Conservation (phyloP, 2,797 vertebrate genomes). For the Amblyopsis hoosieri region DNA sequence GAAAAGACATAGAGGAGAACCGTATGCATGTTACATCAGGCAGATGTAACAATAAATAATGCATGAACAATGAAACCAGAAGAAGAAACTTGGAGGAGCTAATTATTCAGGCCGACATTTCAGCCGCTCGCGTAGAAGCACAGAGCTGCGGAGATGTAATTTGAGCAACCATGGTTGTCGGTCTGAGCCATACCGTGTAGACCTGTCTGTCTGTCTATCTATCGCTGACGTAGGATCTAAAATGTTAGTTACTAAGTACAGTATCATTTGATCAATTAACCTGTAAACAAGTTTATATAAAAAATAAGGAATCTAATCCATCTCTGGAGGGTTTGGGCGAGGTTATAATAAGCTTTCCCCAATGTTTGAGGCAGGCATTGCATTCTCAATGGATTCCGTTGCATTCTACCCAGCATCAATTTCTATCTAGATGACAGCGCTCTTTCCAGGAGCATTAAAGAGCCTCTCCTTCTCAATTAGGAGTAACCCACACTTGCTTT, state of each 20-base stretch:
- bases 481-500: conserved; percentile 43
- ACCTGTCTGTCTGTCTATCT: background rate
- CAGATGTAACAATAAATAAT: conserved; percentile 79
- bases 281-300: background rate
- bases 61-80: conserved; percentile 71
- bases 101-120: conserved; percentile 77
- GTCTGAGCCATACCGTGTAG: conserved; percentile 5
- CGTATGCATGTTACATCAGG: conserved; percentile 56
- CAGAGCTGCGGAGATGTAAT: conserved; percentile 44
- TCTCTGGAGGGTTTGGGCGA: background rate
- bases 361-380: conserved; percentile 21
- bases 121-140: conserved; percentile 55
- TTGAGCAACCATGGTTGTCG: conserved; percentile 24
- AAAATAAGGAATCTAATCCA: background rate
- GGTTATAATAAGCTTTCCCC: conserved; percentile 20
- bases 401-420: conserved; percentile 32
- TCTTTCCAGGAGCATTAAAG: conserved; percentile 40
- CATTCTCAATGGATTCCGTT: conserved; percentile 13
- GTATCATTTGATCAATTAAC: background rate
- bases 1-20: conserved; percentile 43
- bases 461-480: conserved; percentile 62
- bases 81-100: conserved; percentile 69
- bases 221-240: background rate
- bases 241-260: background rate
- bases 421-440: conserved; percentile 19